Evolutionary conservation across 2,113 vertebrate species (phyloP).

Genomic region (Callipepla californica): DNA sequence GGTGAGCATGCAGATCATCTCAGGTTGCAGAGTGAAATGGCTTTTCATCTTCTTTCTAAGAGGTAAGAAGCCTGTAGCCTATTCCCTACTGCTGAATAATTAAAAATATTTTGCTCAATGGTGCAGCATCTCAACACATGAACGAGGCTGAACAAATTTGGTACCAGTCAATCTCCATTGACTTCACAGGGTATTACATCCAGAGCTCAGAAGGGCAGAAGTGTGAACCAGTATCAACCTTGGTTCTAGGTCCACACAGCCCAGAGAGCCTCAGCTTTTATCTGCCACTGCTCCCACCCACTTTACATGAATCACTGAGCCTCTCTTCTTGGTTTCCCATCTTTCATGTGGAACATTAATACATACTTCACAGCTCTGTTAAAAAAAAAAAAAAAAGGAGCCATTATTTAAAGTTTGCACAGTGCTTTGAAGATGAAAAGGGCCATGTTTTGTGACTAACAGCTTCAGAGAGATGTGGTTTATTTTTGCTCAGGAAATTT

Average conservation of each 20-base stretch:
- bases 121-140: neutral
- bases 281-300: neutral
- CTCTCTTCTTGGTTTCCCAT: constrained; percentile 27
- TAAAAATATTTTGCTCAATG: neutral
- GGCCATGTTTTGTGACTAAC: constrained; percentile 25
- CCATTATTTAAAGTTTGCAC: constrained; percentile 51
- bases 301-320: neutral
- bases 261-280: neutral
- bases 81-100: neutral
- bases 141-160: neutral
- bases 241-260: neutral
- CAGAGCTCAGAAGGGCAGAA: neutral
- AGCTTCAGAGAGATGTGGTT: constrained; percentile 38
- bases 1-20: neutral
- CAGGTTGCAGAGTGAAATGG: neutral
- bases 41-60: neutral
- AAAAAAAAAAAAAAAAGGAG: neutral
- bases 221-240: neutral
- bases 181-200: neutral
- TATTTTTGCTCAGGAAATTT: constrained; percentile 61
- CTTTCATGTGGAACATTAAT: constrained; percentile 56
- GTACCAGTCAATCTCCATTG: neutral
- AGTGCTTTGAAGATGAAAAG: constrained; percentile 71
- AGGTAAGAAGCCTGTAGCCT: neutral
- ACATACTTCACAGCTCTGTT: neutral